Base-by-base conservation (phyloP, 2,113 vertebrate species). In the Brevimyrus niger region DNA sequence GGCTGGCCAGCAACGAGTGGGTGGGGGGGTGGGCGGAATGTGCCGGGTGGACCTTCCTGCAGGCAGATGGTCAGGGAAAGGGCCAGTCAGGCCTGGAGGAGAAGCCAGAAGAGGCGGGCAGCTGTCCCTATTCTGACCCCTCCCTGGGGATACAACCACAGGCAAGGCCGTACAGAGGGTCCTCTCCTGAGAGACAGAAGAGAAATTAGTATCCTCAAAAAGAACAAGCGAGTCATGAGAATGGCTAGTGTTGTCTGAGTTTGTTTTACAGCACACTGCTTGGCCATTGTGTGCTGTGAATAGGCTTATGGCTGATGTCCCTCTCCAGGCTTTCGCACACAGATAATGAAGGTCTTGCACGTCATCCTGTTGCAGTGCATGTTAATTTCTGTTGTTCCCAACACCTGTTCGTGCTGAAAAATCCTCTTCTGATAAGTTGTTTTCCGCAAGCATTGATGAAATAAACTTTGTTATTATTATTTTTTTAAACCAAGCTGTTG, bases 61-160 rank as follows among this genome's bases (percentile, higher is more conserved):
- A 93, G 92, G 93, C 95, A 95, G 95, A 96, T 96, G 95, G 95
- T 94, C 93, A 93, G 90, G 91, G 61, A 69, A 69, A 91, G 94
- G 94, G 93, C 92, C 80, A 61, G 73, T 88, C 51, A 86, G 76
- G 55, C 53, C 11, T 76, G 55, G 93, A 92, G 92, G 69, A 87
- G 50, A 50, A 84, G 44, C 82, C 82, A 44, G 89, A 53, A 91
- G 82, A 88, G 65, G 85, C 53, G 38, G 31, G 55, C 95, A 96
- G 95, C 95, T 96, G 95, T 93, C 93, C 92, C 89, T 87, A 50
- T 65, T 50, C 89, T 89, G n/a, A 86, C 11, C 86, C 89, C 90
- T 93, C 93, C 92, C 91, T 89, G 55, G 91, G 90, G 91, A 92
- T 76, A 82, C 48, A 47, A 91, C 91, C 90, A 86, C 76, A 88